Percentiles rank a stretch among this genome's conserved stretches.
Evolutionary conservation across 2,888 invertebrate species (phyloP).

Genomic region (Sussaba pulchella): DNA sequence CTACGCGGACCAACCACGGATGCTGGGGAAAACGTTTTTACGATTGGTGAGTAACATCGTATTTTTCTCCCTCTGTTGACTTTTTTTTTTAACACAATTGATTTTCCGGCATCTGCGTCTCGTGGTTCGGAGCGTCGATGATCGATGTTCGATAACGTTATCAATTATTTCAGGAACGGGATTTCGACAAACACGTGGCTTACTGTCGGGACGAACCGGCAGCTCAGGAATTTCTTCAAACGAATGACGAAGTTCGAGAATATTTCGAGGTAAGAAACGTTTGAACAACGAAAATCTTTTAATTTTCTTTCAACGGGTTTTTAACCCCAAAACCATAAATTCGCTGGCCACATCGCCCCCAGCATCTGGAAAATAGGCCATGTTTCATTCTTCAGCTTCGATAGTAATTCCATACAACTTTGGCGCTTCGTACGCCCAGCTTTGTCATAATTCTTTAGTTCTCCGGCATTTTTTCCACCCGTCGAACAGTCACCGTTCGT

Average conservation of each 20-base stretch:
- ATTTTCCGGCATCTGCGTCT: too few relatives aligned
- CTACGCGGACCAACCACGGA: conserved; percentile 94
- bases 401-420: too few relatives aligned
- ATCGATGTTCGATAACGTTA: not conserved
- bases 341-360: too few relatives aligned
- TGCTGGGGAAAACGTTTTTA: conserved; percentile 95
- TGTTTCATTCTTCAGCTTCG: too few relatives aligned
- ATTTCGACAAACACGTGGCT: conserved; percentile 97
- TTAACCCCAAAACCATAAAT: conserved; percentile 10
- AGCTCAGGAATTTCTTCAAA: conserved; percentile 92
- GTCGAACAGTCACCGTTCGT: conserved; percentile 1
- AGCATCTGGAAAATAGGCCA: too few relatives aligned
- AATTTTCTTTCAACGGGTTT: not conserved
- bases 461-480: not conserved
- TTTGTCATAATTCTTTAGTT: not conserved
- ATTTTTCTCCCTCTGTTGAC: not conserved
- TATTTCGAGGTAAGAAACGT: conserved; percentile 92
- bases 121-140: not conserved
- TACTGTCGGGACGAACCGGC: conserved; percentile 95
- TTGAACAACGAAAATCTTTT: not conserved
- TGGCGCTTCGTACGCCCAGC: conserved; percentile 19
- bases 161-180: conserved; percentile 88
- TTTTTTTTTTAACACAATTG: not conserved
- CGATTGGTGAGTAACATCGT: conserved; percentile 87
- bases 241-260: conserved; percentile 89